A percentile compares a stretch with the other conserved stretches of the same genome.
Evolutionary conservation across 2,888 invertebrate species (phyloP).

Genomic region (Tachina grossa): DNA sequence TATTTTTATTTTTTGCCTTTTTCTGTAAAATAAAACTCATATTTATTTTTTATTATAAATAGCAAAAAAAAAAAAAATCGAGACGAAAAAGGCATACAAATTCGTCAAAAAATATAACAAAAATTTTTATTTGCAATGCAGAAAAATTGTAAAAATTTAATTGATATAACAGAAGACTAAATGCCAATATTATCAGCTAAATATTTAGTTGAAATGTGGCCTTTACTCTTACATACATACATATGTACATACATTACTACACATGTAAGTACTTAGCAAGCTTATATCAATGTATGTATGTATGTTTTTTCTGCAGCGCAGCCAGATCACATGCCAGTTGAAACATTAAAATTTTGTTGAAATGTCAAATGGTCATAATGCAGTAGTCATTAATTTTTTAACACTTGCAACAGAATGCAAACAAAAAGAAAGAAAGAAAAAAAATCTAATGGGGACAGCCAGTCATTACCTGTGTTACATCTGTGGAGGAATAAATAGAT

Average conservation of each 20-base stretch:
- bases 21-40: slow-evolving; percentile 41
- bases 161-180: slow-evolving; percentile 67
- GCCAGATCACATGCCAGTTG: neutral
- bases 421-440: slow-evolving; percentile 14
- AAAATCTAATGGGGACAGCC: neutral
- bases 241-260: too few species aligned
- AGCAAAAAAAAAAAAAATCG: slow-evolving; percentile 1
- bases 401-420: slow-evolving; percentile 45
- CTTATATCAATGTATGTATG: too few species aligned
- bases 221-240: too few species aligned
- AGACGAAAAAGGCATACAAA: neutral
- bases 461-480: slow-evolving; percentile 1
- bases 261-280: too few species aligned
- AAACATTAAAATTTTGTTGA: slow-evolving; percentile 50
- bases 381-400: slow-evolving; percentile 69
- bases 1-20: slow-evolving; percentile 3
- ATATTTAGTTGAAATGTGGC: slow-evolving; percentile 22
- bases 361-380: slow-evolving; percentile 66
- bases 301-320: too few species aligned
- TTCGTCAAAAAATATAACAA: slow-evolving; percentile 9
- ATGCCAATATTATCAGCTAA: slow-evolving; percentile 60
- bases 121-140: slow-evolving; percentile 54
- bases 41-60: slow-evolving; percentile 22
- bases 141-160: slow-evolving; percentile 63
- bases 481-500: slow-evolving; percentile 18